Percentiles rank a stretch among this genome's conserved stretches.
These are phyloP conservation scores for Amniataba percoides DNA, from an alignment of 2,797 vertebrate genomes.

Conservation along the genomic window DNA sequence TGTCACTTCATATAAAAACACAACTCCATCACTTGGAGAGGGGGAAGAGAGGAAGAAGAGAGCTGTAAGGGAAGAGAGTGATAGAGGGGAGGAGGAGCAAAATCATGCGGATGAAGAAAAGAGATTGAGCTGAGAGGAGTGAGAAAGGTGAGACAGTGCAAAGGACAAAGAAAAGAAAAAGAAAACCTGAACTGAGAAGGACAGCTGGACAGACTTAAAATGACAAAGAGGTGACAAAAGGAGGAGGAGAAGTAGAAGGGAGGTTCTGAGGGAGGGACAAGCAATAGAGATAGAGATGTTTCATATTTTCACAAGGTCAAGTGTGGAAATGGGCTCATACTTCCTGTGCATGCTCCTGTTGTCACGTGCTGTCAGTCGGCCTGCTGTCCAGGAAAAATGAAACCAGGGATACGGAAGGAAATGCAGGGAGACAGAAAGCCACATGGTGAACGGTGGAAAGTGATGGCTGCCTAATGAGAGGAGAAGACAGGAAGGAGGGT, in stretches of 20 bases:
- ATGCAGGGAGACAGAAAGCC: slow-evolving; percentile 16
- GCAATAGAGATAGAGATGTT: slow-evolving; percentile 24
- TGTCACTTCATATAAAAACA: slow-evolving; percentile 86
- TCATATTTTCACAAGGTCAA: slow-evolving; percentile 76
- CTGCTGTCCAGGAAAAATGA: slow-evolving; percentile 48
- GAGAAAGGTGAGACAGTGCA: background rate
- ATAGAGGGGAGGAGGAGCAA: slow-evolving; percentile 13
- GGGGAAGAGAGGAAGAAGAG: slow-evolving; percentile 15
- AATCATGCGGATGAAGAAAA: background rate
- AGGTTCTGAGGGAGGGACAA: background rate
- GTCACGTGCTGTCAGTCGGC: slow-evolving; percentile 51
- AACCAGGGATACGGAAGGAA: background rate
- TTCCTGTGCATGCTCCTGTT: slow-evolving; percentile 35
- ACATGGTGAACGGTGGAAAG: slow-evolving; percentile 51
- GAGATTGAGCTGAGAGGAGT: background rate
- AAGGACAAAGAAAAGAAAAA: background rate
- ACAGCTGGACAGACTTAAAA: background rate
- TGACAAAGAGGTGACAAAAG: slow-evolving; percentile 4
- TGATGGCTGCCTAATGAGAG: slow-evolving; percentile 15
- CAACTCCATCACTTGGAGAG: slow-evolving; percentile 82
- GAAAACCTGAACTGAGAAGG: background rate
- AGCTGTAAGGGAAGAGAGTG: background rate
- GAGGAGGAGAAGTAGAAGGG: background rate
- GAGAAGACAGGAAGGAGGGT: slow-evolving; percentile 12
- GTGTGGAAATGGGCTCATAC: slow-evolving; percentile 54